Conservation (phyloP, 2,797 vertebrate genomes). For the Coluber constrictor region DNA sequence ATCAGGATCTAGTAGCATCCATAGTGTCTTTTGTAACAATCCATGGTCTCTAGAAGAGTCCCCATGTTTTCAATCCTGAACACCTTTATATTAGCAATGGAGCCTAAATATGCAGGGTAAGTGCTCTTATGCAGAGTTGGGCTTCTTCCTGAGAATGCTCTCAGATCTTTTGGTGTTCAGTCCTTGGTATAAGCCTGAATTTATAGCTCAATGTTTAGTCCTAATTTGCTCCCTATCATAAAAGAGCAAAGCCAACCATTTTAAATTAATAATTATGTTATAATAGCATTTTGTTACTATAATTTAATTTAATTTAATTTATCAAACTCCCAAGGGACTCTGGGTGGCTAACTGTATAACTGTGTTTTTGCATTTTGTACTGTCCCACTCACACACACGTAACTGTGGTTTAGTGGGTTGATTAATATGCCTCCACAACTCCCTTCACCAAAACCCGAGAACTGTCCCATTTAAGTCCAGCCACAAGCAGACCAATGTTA, state of each 20-base stretch:
- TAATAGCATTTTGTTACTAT: neutral
- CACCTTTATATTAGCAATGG: neutral
- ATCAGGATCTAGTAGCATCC: neutral
- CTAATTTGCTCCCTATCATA: neutral
- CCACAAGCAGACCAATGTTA: neutral
- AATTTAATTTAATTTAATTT: too few relatives aligned
- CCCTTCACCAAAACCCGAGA: neutral
- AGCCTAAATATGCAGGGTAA: neutral
- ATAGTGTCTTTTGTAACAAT: neutral
- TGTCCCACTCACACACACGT: neutral
- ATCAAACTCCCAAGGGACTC: too few relatives aligned
- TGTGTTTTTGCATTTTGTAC: neutral
- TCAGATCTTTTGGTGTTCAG: neutral
- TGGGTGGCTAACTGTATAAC: neutral
- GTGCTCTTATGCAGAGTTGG: neutral
- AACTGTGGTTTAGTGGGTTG: neutral
- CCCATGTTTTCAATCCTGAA: neutral
- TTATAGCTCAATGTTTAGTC: neutral
- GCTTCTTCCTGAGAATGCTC: neutral
- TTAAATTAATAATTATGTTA: neutral
- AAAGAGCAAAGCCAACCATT: neutral
- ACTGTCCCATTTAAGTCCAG: neutral
- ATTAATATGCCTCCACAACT: neutral
- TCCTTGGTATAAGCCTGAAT: neutral
- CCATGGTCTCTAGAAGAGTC: neutral